A percentile compares a stretch with the other conserved stretches of the same genome.
phyloP scores from a whole-genome alignment of 2,113 vertebrate genomes.

The Holacanthus passer region DNA sequence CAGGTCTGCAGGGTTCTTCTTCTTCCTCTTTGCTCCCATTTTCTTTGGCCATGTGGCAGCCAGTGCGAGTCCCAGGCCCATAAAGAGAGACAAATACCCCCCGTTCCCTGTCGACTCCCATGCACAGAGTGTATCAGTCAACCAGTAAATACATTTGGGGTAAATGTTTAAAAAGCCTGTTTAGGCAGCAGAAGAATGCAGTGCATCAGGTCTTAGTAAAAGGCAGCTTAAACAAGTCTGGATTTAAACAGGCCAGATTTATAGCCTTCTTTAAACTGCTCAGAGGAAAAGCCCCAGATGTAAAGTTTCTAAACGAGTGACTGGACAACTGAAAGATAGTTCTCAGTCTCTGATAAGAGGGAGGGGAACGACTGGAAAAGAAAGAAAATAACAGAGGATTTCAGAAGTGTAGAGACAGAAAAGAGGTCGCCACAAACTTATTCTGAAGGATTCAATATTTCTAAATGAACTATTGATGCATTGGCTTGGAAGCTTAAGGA shows the following conservation, averaged over 20 bases:
- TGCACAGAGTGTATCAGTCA: slow-evolving; percentile 73
- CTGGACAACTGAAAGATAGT: slow-evolving; percentile 64
- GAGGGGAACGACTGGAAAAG: slow-evolving; percentile 7
- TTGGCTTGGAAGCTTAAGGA: slow-evolving; percentile 57
- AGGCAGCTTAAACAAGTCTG: slow-evolving; percentile 71
- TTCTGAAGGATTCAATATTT: slow-evolving; percentile 55
- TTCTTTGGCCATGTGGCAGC: slow-evolving; percentile 65
- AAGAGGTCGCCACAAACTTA: slow-evolving; percentile 55
- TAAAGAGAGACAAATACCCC: slow-evolving; percentile 74
- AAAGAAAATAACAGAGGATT: slow-evolving; percentile 32
- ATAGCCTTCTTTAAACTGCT: slow-evolving; percentile 74
- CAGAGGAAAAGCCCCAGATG: slow-evolving; percentile 69
- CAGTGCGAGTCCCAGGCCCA: slow-evolving; percentile 52
- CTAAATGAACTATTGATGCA: slow-evolving; percentile 66
- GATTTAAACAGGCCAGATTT: slow-evolving; percentile 77
- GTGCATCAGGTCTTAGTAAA: slow-evolving; percentile 76
- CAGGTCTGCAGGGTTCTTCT: background rate
- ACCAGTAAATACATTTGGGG: slow-evolving; percentile 79
- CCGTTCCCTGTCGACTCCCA: slow-evolving; percentile 60
- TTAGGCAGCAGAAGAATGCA: slow-evolving; percentile 77
- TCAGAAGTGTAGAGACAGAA: slow-evolving; percentile 37
- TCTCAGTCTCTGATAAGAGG: slow-evolving; percentile 55
- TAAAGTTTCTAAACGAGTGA: slow-evolving; percentile 72
- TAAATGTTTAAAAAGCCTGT: slow-evolving; percentile 81
- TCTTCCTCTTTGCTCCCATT: slow-evolving; percentile 20